Evolutionary conservation across 2,797 vertebrate species (phyloP).

Genomic region (Phalanger gymnotis): DNA sequence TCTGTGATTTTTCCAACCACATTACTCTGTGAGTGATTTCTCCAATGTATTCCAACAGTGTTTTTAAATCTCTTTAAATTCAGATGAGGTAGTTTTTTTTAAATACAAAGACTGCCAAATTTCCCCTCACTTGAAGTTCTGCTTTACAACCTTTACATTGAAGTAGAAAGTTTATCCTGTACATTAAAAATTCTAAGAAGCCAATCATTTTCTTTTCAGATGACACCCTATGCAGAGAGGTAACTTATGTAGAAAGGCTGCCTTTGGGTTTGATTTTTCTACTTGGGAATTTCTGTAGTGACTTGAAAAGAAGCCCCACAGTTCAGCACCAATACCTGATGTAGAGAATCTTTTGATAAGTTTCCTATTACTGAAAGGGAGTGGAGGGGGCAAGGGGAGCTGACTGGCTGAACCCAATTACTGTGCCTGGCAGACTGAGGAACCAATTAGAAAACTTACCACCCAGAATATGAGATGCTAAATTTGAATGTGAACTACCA

Average conservation of each 20-base stretch:
- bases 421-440: constrained; percentile 55
- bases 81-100: constrained; percentile 24
- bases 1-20: constrained; percentile 42
- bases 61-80: constrained; percentile 43
- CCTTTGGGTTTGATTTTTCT: constrained; percentile 60
- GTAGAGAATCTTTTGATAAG: constrained; percentile 52
- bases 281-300: constrained; percentile 38
- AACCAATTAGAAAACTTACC: constrained; percentile 48
- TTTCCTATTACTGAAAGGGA: constrained; percentile 18
- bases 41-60: constrained; percentile 38
- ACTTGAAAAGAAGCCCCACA: constrained; percentile 7
- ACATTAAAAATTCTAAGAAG: constrained; percentile 44
- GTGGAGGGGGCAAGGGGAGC: neutral
- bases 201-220: constrained; percentile 59
- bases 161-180: constrained; percentile 39
- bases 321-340: neutral
- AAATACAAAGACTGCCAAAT: constrained; percentile 19
- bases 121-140: constrained; percentile 46
- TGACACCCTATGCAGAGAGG: constrained; percentile 50
- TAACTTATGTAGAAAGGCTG: constrained; percentile 47
- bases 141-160: constrained; percentile 13
- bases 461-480: constrained; percentile 38
- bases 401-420: constrained; percentile 26
- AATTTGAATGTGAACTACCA: constrained; percentile 61
- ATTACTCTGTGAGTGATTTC: constrained; percentile 18